Evolutionary conservation across 2,888 invertebrate species (phyloP).

Genomic region (Macaria notata): DNA sequence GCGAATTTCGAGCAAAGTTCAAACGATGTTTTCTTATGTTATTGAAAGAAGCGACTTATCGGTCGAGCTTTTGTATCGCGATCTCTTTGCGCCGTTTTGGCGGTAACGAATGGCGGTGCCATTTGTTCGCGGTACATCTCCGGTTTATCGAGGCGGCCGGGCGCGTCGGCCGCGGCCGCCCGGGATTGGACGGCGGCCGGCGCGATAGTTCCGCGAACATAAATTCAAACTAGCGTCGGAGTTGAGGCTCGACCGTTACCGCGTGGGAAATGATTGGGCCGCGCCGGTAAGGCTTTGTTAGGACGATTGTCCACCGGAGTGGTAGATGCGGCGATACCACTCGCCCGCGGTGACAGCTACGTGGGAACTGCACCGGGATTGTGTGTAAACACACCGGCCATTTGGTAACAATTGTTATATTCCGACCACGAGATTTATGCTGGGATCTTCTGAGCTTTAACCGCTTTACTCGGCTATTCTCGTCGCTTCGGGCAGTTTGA

Average conservation of each 20-base stretch:
- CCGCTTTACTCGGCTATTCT: slow-evolving; percentile 6
- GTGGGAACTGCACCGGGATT: slow-evolving; percentile 72
- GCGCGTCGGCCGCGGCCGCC: slow-evolving; percentile 45
- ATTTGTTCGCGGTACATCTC: slow-evolving; percentile 60
- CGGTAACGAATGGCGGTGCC: slow-evolving; percentile 43
- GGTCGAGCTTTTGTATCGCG: slow-evolving; percentile 77
- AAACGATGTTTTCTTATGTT: slow-evolving; percentile 76
- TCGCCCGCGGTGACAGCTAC: slow-evolving; percentile 73
- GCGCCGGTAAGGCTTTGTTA: slow-evolving; percentile 76
- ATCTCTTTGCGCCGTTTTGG: slow-evolving; percentile 64
- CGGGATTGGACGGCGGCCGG: slow-evolving; percentile 59
- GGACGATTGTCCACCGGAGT: slow-evolving; percentile 79
- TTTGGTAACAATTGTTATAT: slow-evolving; percentile 57
- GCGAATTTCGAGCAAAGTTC: slow-evolving; percentile 62
- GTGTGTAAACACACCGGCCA: slow-evolving; percentile 60
- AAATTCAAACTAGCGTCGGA: slow-evolving; percentile 72
- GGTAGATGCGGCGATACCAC: slow-evolving; percentile 76
- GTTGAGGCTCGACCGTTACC: slow-evolving; percentile 75
- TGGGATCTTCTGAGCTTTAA: slow-evolving; percentile 20
- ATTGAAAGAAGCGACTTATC: slow-evolving; percentile 76
- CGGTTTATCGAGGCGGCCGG: slow-evolving; percentile 47
- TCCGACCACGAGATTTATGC: slow-evolving; percentile 44
- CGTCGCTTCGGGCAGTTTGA: slow-evolving; percentile 5
- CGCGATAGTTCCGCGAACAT: slow-evolving; percentile 64
- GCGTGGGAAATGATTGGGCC: slow-evolving; percentile 80